These are phyloP conservation scores for Actenoides lindsayi DNA, from an alignment of 2,113 vertebrate species.

Conservation along the genomic window DNA sequence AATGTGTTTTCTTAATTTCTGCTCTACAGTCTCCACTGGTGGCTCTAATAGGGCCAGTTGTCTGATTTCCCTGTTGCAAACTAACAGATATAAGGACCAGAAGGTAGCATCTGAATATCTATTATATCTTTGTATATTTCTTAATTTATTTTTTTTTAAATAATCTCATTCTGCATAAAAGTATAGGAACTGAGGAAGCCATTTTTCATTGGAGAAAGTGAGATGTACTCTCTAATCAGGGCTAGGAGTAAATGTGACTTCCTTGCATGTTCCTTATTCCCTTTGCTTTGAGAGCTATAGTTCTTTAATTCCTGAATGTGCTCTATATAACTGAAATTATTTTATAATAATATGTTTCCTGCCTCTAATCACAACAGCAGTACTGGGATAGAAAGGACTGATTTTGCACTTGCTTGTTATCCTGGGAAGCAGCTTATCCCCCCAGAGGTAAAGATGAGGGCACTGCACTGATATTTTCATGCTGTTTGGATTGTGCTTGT, in stretches of 20 bases:
- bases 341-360: not conserved
- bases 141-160: not conserved
- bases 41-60: not conserved
- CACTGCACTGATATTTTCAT: not conserved
- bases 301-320: not conserved
- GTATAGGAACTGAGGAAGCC: not conserved
- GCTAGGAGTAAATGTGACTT: not conserved
- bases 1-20: not conserved
- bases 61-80: not conserved
- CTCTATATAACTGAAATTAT: not conserved
- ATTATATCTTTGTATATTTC: not conserved
- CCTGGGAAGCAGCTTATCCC: not conserved
- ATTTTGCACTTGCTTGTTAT: not conserved
- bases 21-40: not conserved
- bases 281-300: not conserved
- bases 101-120: not conserved
- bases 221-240: not conserved
- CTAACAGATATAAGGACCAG: not conserved
- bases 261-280: not conserved
- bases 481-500: not conserved
- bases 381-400: not conserved
- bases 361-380: not conserved
- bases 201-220: not conserved
- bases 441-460: fast-evolving
- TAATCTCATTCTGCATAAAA: not conserved